Evolutionary conservation across 2,113 vertebrate species (phyloP).

Genomic region (Leptobrachium ailaonicum): DNA sequence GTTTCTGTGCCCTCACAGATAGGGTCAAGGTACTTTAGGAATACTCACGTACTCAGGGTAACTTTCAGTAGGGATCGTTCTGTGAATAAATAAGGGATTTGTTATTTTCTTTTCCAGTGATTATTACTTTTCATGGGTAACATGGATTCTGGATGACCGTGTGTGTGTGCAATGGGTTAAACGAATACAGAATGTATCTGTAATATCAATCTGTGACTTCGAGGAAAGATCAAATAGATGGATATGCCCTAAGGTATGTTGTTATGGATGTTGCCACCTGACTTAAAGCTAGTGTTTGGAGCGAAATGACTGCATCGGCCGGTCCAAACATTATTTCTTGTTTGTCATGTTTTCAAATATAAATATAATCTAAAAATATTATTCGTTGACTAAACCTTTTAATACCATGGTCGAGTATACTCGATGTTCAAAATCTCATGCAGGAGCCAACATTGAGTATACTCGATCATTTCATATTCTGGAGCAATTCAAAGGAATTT

Average conservation of each 20-base stretch:
- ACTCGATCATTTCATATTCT: too few species aligned
- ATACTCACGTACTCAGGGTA: neutral
- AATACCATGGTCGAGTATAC: too few species aligned
- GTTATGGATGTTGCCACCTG: neutral
- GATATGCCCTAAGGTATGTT: conserved; percentile 80
- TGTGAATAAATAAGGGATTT: neutral
- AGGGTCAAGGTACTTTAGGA: conserved; percentile 72
- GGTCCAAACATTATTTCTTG: too few species aligned
- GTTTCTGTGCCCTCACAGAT: conserved; percentile 76
- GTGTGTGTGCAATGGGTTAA: conserved; percentile 89
- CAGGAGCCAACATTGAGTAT: too few species aligned
- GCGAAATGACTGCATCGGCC: too few species aligned
- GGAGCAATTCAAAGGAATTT: too few species aligned
- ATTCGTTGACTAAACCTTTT: too few species aligned
- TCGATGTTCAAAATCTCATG: too few species aligned
- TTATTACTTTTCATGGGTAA: conserved; percentile 89
- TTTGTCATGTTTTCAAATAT: too few species aligned
- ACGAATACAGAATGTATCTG: conserved; percentile 85
- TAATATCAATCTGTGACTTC: conserved; percentile 87
- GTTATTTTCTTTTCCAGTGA: conserved; percentile 71
- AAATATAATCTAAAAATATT: too few species aligned
- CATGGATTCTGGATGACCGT: conserved; percentile 85
- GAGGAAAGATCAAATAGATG: conserved; percentile 70
- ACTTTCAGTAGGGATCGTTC: neutral
- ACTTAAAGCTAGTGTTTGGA: neutral